Percentiles rank a stretch among this genome's conserved stretches.
phyloP scores from a whole-genome alignment of 2,113 vertebrate species.

The Odobenus rosmarus region DNA sequence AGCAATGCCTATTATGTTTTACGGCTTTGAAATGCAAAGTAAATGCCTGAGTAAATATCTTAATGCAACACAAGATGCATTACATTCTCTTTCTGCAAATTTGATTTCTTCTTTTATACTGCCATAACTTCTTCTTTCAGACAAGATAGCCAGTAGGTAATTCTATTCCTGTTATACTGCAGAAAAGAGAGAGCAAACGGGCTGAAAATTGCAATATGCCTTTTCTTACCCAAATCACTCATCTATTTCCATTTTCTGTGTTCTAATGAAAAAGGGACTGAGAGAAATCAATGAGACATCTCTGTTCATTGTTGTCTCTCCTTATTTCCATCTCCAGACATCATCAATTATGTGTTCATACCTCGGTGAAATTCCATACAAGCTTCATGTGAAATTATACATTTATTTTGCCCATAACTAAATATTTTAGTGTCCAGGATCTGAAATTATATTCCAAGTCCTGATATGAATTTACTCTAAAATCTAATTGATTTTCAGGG shows the following conservation, averaged over 20 bases:
- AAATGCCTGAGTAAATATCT: neutral
- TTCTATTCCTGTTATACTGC: neutral
- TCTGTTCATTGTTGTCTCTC: neutral
- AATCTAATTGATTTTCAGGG: neutral
- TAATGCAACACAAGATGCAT: neutral
- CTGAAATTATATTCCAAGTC: neutral
- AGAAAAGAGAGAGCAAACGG: neutral
- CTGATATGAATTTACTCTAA: neutral
- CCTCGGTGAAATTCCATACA: neutral
- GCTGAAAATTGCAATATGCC: neutral
- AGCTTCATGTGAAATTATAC: neutral
- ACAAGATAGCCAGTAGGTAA: neutral
- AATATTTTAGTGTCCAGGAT: neutral
- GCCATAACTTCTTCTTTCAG: neutral
- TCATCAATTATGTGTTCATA: neutral
- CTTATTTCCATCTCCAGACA: neutral
- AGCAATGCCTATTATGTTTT: neutral
- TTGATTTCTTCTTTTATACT: constrained; percentile 40
- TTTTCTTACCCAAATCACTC: neutral
- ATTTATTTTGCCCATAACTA: neutral
- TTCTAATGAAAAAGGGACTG: neutral
- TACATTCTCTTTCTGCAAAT: neutral
- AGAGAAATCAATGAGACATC: neutral
- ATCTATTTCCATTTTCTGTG: neutral
- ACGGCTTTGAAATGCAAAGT: neutral